Evolutionary conservation across 2,888 invertebrate species (phyloP), one percentile per base, ranked within the genome.

Genomic region (Carabus problematicus): DNA sequence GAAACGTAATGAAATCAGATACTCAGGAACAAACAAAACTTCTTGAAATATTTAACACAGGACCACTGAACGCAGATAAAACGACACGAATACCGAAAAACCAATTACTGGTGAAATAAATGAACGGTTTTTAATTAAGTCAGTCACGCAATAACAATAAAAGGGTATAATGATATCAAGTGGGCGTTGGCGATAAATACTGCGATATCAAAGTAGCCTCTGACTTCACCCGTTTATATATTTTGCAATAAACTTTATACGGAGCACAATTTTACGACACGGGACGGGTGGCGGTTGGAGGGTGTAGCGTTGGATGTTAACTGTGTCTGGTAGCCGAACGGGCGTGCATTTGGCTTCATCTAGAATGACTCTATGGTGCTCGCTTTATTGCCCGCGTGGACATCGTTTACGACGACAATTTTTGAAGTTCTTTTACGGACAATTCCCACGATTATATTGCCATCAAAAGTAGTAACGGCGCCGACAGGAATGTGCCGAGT

Each of bases 361-460:
- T 56, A 29, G 12, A 39, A 39, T 39, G 39, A 39, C 12, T 56
- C 40, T n/a, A 16, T 54, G 12, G 54, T 42, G 55, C 58, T 56
- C 43, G n/a, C 41, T 67, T 67, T 67, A 67, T 60, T 67, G 41
- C 67, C 18, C 60, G 29, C 14, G 58, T 43, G 52, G 58, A 59
- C 59, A 52, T 42, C 59, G 67, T 67, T 67, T 67, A 67, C 67
- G 67, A 67, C 52, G 54, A 52, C 19, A 54, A 67, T 66, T 59
- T 64, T 64, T 64, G 58, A 64, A 64, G 56, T 64, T 55, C 56
- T 64, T 66, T 66, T 66, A 64, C 66, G 52, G 39, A 64, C 64
- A 54, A 52, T 69, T 69, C 69, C 69, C 69, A 69, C 62, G 69
- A 69, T 69, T 69, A 69, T 62, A 69, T 62, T 55, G 69, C 69